Base-by-base conservation (phyloP, 2,888 invertebrate species). In the Sympetrum striolatum region DNA sequence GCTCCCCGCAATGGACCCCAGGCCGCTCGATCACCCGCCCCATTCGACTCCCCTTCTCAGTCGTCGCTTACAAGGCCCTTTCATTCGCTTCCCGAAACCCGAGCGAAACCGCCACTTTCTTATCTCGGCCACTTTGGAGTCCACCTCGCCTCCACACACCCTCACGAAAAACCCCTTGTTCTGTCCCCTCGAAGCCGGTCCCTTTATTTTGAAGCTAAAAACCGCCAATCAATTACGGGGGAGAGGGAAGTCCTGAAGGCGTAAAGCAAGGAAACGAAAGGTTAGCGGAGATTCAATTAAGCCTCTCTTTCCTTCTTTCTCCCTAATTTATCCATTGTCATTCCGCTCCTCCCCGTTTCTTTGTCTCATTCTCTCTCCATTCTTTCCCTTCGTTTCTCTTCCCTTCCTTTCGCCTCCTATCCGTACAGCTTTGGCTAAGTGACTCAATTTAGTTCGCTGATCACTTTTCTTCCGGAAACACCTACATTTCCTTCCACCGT, bases 161-260 rank as follows among this genome's bases (percentile, higher is more conserved):
- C 86, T 60, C 81, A 48, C 44, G 53, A 31, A 73, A 25, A 25
- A 73, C 8, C 73, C 4, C 73, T 60, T 6, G 18, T 64, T 64
- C 64, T n/a, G 64, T 22, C 64, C 64, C n/a, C 64, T 12, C n/a
- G 64, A 64, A 64, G 64, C 25, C 0, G 58, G 58, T 39, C 64
- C 86, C 64, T 86, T 86, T 86, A 86, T 81, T 90, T 79, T 80
- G 91, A 90, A 90, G 81, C 60, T 79, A 91, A 90, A 91, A 91
- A 91, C 91, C 90, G 90, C 90, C 91, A 91, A 91, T 91, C 91
- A 91, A 91, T 91, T 91, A 91, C 86, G 80, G 39, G 58, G 58
- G 82, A 18, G 35, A 22, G 60, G 60, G 64, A 37, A 22, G 60
- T 35, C 14, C 73, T 73, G n/a, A 37, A 35, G 53, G 86, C 58